Evolutionary conservation across 64 coral and sea anemone species (phyloP).

Genomic region (Pocillopora damicornis): DNA sequence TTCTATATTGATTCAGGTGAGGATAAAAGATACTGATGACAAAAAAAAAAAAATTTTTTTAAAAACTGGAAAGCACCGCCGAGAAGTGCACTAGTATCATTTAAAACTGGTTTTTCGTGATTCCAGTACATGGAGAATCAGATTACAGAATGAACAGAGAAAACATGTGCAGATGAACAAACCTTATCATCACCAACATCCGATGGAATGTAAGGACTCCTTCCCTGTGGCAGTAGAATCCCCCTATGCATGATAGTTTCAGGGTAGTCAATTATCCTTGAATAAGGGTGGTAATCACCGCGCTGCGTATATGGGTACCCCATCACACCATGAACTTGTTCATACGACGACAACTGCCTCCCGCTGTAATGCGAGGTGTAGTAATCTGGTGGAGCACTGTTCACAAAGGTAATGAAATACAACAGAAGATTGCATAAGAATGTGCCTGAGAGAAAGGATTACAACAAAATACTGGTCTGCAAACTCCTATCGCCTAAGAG

Average conservation of each 20-base stretch:
- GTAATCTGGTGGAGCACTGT: not conserved
- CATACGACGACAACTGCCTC: no score
- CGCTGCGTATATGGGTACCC: not conserved
- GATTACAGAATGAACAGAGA: no score
- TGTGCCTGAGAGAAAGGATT: no score
- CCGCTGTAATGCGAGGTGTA: no score
- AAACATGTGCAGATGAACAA: not conserved
- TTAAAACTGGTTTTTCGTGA: no score
- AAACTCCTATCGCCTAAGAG: no score
- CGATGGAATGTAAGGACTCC: slow-evolving; percentile 48
- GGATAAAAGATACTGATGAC: not conserved
- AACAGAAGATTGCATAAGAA: not conserved
- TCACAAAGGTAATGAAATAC: not conserved
- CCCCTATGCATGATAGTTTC: not conserved
- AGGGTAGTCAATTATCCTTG: not conserved
- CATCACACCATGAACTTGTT: not conserved
- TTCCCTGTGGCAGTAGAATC: not conserved
- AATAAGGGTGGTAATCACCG: not conserved
- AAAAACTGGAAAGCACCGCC: not conserved
- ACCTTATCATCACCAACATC: slow-evolving; percentile 20
- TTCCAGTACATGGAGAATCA: no score
- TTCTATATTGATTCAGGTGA: not conserved
- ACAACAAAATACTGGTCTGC: no score
- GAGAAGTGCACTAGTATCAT: no score
- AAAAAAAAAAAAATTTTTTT: not conserved